phyloP scores from a whole-genome alignment of 2,888 invertebrate genomes.

The Chironomus tentans region DNA sequence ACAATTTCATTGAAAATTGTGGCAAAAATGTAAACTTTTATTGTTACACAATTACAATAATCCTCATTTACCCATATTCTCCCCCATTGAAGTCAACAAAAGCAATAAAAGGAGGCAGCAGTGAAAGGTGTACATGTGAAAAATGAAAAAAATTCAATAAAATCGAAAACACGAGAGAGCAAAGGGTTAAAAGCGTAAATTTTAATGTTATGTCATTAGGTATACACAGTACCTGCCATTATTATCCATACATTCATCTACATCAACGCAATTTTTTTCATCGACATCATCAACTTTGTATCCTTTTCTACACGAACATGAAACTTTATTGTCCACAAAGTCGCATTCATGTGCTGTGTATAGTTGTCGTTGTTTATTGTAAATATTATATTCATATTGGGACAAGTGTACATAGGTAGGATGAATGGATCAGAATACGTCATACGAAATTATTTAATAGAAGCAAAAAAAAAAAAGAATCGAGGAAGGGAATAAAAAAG shows the following conservation, averaged over 20 bases:
- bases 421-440: background rate
- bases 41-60: too few species aligned
- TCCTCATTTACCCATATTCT: too few species aligned
- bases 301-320: slow-evolving; percentile 51
- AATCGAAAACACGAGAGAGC: too few species aligned
- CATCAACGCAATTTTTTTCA: slow-evolving; percentile 41
- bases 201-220: background rate
- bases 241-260: slow-evolving; percentile 45
- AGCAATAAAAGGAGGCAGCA: too few species aligned
- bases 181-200: slow-evolving; percentile 22
- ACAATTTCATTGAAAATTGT: too few species aligned
- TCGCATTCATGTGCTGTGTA: slow-evolving; percentile 42
- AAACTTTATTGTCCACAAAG: slow-evolving; percentile 40
- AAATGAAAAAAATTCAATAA: too few species aligned
- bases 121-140: too few species aligned
- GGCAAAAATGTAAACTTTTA: too few species aligned
- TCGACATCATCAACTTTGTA: slow-evolving; percentile 43
- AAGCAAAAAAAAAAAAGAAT: background rate
- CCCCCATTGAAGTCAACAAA: too few species aligned
- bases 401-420: background rate
- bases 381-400: too few species aligned
- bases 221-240: slow-evolving; percentile 43
- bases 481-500: background rate
- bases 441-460: too few species aligned
- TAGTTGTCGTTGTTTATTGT: slow-evolving; percentile 33